These are phyloP conservation scores for Pomatorhinus ruficollis DNA, from an alignment of 2,113 vertebrate species.

Conservation along the genomic window DNA sequence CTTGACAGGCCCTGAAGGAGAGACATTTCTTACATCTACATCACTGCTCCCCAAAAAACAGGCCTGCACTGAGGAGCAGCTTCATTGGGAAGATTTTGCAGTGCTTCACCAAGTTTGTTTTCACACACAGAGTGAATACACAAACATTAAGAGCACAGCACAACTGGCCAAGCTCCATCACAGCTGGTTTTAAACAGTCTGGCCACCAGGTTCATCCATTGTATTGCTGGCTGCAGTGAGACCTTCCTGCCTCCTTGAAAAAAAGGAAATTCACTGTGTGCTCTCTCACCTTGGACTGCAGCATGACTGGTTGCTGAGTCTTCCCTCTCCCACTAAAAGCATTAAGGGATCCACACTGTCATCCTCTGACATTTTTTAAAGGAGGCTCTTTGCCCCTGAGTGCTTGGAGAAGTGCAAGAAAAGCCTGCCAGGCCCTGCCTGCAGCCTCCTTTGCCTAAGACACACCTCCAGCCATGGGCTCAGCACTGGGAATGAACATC, in stretches of 20 bases:
- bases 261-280: not conserved
- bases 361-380: not conserved
- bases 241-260: not conserved
- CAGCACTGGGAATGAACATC: not conserved
- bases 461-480: not conserved
- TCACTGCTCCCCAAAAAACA: not conserved
- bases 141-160: not conserved
- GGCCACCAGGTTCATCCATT: not conserved
- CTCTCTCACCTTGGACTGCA: not conserved
- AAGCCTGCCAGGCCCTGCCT: not conserved
- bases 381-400: not conserved
- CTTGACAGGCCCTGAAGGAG: not conserved
- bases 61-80: not conserved
- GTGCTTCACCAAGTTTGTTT: not conserved
- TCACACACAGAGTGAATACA: not conserved
- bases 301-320: not conserved
- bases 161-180: not conserved
- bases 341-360: not conserved
- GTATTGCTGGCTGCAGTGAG: accelerated
- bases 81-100: not conserved
- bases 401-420: not conserved
- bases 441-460: not conserved
- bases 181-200: not conserved
- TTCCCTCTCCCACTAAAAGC: not conserved
- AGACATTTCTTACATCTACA: not conserved